Evolutionary conservation across 2,888 invertebrate species (phyloP).

Genomic region (Drosophila meridiana): DNA sequence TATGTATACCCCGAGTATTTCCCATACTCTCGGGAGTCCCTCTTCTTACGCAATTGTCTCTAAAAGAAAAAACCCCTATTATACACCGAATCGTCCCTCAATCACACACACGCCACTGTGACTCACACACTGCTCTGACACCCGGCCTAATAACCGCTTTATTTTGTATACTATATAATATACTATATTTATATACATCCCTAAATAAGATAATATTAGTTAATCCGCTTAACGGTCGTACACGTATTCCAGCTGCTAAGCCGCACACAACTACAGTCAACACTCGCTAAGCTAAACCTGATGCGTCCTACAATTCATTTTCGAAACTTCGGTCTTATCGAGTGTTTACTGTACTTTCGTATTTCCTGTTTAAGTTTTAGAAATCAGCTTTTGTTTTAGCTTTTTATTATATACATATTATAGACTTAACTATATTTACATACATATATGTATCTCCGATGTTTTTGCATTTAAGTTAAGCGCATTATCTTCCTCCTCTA

Average conservation of each 20-base stretch:
- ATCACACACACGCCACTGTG: constrained; percentile 32
- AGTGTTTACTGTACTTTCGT: constrained; percentile 15
- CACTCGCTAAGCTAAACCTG: not conserved
- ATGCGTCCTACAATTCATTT: not conserved
- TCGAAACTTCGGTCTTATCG: not conserved
- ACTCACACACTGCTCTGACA: constrained; percentile 38
- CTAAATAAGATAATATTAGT: not conserved
- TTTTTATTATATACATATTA: constrained; percentile 3
- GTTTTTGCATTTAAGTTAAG: constrained; percentile 10
- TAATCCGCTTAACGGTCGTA: constrained; percentile 10
- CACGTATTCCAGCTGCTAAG: not conserved
- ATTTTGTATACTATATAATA: constrained; percentile 10
- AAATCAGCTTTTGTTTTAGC: constrained; percentile 1
- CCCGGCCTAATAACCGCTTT: constrained; percentile 51
- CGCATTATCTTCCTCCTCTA: constrained; percentile 7
- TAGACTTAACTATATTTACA: constrained; percentile 2
- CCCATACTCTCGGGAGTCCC: not conserved
- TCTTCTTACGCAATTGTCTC: constrained; percentile 14
- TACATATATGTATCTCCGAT: not conserved
- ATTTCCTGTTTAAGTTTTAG: constrained; percentile 8
- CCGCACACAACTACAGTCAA: constrained; percentile 14
- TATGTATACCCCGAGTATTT: not conserved
- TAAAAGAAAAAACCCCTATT: constrained; percentile 8
- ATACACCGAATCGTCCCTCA: not conserved
- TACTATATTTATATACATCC: constrained; percentile 5